Evolutionary conservation across 1,140 invertebrate species (phyloP).

Genomic region (Camponotus pennsylvanicus): DNA sequence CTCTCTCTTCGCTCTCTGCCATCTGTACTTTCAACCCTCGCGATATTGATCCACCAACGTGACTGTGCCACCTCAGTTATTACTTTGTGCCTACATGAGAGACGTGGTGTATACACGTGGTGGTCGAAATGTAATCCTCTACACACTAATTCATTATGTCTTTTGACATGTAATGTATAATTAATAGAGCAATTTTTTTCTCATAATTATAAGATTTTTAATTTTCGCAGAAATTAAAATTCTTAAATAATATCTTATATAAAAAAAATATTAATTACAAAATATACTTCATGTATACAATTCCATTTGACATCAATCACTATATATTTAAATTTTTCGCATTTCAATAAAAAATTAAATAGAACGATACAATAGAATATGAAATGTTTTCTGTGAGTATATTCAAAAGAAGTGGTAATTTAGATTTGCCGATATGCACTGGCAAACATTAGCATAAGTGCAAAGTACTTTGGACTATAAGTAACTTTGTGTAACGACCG

Average conservation of each 20-base stretch:
- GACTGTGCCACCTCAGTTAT: conserved; percentile 75
- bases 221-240: neutral
- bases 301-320: neutral
- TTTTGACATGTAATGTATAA: neutral
- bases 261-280: neutral
- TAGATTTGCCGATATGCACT: conserved; percentile 48
- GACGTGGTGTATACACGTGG: conserved; percentile 55
- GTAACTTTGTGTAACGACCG: conserved; percentile 58
- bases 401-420: conserved; percentile 31
- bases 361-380: conserved; percentile 7
- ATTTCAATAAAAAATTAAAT: conserved; percentile 2
- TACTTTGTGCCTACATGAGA: conserved; percentile 74
- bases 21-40: conserved; percentile 73
- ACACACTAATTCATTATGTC: neutral
- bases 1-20: conserved; percentile 34
- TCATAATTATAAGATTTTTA: neutral
- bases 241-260: neutral
- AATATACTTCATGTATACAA: neutral
- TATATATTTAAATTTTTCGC: neutral
- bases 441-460: conserved; percentile 57
- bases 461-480: conserved; percentile 53
- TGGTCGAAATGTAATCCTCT: conserved; percentile 38
- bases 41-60: conserved; percentile 82
- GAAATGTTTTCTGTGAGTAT: conserved; percentile 1
- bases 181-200: neutral